Evolutionary conservation across 2,888 invertebrate species (phyloP).

Genomic region (Gnatocerus cornutus): DNA sequence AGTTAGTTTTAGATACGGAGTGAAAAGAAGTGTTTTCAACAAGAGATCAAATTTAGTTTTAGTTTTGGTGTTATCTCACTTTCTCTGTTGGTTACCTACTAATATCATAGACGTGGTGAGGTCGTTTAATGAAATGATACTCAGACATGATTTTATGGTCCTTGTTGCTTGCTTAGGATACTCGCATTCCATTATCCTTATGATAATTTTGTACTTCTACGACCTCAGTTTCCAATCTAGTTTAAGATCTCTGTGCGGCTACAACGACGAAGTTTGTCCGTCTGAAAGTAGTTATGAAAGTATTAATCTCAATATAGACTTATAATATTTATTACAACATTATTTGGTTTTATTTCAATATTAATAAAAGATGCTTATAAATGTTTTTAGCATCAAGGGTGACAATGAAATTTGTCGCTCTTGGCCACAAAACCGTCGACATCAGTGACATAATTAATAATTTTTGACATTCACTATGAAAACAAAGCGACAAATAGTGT

Average conservation of each 20-base stretch:
- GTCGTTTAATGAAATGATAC: not conserved
- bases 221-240: conserved; percentile 6
- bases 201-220: not conserved
- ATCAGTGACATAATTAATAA: too few species aligned
- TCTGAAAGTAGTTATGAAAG: conserved; percentile 7
- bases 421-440: too few species aligned
- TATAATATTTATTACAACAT: too few species aligned
- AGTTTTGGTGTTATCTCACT: not conserved
- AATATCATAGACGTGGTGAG: not conserved
- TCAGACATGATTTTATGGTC: not conserved
- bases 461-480: too few species aligned
- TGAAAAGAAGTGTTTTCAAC: not conserved
- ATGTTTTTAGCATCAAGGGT: too few species aligned
- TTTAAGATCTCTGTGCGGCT: conserved; percentile 2
- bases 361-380: too few species aligned
- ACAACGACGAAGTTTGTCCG: too few species aligned
- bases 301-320: conserved; percentile 8
- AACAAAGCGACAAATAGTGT: too few species aligned
- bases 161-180: not conserved
- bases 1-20: not conserved
- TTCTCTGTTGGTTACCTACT: conserved; percentile 10
- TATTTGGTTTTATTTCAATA: too few species aligned
- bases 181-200: not conserved
- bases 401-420: too few species aligned
- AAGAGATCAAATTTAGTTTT: conserved; percentile 6